These are phyloP conservation scores for Coranthus polyacanthus DNA, from an alignment of 2,797 vertebrate species.

Conservation along the genomic window DNA sequence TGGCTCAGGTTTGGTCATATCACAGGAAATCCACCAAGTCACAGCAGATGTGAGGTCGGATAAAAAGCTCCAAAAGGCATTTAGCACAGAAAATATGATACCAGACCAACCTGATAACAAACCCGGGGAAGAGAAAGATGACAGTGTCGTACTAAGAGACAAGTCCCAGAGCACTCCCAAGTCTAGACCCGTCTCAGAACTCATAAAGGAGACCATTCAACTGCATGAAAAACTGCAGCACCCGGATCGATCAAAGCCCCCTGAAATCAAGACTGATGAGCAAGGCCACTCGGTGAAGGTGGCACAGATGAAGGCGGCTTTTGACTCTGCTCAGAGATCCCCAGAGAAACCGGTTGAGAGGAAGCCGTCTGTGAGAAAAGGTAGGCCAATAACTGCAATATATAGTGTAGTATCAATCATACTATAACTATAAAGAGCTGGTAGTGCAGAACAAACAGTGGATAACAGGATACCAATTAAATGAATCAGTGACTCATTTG, in stretches of 20 bases:
- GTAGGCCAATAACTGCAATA: conserved; percentile 59
- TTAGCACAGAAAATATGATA: conserved; percentile 31
- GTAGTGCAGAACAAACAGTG: background rate
- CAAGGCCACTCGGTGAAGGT: conserved; percentile 82
- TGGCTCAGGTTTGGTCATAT: conserved; percentile 17
- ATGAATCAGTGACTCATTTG: conserved; percentile 24
- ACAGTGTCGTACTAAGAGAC: conserved; percentile 47
- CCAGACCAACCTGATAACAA: conserved; percentile 34
- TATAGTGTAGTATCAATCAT: background rate
- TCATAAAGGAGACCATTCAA: conserved; percentile 84
- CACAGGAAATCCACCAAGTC: conserved; percentile 46
- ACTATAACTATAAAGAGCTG: background rate
- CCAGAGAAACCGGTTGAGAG: conserved; percentile 78
- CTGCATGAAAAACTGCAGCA: conserved; percentile 84
- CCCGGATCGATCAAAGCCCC: conserved; percentile 78
- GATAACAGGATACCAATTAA: background rate
- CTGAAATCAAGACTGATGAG: conserved; percentile 79
- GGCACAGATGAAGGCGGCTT: conserved; percentile 87
- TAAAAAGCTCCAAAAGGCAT: conserved; percentile 27
- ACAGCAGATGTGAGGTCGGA: conserved; percentile 38
- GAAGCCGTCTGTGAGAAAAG: conserved; percentile 84
- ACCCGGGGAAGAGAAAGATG: conserved; percentile 46
- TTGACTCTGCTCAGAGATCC: conserved; percentile 82
- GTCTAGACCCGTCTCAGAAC: conserved; percentile 82
- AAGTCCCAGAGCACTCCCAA: conserved; percentile 60